Percentiles rank a stretch among this genome's conserved stretches.
These are phyloP conservation scores for Tanypteryx hageni DNA, from an alignment of 2,888 invertebrate genomes.

Conservation along the genomic window DNA sequence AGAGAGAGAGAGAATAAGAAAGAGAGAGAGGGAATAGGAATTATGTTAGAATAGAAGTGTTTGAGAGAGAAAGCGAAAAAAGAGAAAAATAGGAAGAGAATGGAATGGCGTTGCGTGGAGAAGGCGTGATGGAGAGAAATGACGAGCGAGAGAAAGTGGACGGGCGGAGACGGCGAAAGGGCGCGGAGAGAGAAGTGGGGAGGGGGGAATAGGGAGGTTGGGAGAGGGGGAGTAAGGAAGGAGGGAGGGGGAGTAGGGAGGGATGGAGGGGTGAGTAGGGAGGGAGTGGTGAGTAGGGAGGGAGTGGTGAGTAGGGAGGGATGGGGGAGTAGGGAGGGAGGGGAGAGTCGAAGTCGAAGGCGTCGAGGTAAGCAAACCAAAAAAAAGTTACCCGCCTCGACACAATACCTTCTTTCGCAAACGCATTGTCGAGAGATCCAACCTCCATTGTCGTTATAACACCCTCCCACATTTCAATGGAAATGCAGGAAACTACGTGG, in stretches of 20 bases:
- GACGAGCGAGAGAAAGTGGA: neutral
- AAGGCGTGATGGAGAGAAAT: neutral
- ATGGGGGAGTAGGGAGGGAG: neutral
- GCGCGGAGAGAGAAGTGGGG: neutral
- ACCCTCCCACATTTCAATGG: neutral
- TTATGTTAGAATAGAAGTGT: neutral
- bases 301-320: neutral
- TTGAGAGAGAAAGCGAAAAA: neutral
- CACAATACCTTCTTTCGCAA: neutral
- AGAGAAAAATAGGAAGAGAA: neutral
- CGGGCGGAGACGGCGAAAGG: neutral
- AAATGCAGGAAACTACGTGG: neutral
- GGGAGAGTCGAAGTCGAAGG: neutral
- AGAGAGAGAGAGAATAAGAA: neutral
- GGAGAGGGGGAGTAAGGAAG: neutral
- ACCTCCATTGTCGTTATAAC: slow-evolving; percentile 1
- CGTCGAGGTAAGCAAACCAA: neutral
- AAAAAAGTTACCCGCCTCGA: neutral
- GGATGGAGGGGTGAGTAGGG: neutral
- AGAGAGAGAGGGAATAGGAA: neutral
- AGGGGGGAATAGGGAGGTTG: neutral
- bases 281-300: neutral
- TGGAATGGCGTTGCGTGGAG: neutral
- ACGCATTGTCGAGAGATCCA: neutral
- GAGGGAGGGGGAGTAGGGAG: neutral